Conservation (phyloP, 2,113 vertebrate species). For the Tylochromis polylepis region DNA sequence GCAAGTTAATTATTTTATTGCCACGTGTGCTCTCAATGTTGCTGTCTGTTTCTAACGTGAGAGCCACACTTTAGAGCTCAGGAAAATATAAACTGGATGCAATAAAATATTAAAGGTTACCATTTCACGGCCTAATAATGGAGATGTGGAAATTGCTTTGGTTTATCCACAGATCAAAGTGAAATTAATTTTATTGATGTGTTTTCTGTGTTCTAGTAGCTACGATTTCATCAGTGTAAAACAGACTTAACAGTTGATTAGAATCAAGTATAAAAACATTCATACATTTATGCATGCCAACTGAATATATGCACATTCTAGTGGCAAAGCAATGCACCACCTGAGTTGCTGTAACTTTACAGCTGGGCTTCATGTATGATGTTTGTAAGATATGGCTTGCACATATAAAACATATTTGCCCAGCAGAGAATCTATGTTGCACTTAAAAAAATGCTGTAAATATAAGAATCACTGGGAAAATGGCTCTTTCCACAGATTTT, state of each 20-base stretch:
- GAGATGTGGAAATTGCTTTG: background rate
- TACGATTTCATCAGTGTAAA: background rate
- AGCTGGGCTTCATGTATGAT: background rate
- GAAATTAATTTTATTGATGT: background rate
- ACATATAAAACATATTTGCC: background rate
- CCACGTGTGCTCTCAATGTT: background rate
- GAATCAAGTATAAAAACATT: background rate
- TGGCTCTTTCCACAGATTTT: background rate
- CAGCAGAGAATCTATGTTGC: background rate
- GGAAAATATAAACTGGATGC: background rate
- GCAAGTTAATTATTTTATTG: background rate
- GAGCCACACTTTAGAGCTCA: background rate
- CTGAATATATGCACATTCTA: background rate
- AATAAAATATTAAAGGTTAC: background rate
- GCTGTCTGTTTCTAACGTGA: background rate
- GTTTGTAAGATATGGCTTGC: background rate
- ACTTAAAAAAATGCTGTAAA: background rate
- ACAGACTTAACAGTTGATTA: background rate
- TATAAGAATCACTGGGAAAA: background rate
- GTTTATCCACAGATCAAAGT: background rate
- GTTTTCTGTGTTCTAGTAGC: background rate
- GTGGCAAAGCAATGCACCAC: rapidly evolving
- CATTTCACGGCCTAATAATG: background rate
- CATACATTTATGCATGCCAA: background rate
- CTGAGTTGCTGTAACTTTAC: background rate